Percentiles rank a stretch among this genome's conserved stretches.
Evolutionary conservation across 2,797 vertebrate genomes (phyloP).

Genomic region (Lepidocolaptes lacrymiger): DNA sequence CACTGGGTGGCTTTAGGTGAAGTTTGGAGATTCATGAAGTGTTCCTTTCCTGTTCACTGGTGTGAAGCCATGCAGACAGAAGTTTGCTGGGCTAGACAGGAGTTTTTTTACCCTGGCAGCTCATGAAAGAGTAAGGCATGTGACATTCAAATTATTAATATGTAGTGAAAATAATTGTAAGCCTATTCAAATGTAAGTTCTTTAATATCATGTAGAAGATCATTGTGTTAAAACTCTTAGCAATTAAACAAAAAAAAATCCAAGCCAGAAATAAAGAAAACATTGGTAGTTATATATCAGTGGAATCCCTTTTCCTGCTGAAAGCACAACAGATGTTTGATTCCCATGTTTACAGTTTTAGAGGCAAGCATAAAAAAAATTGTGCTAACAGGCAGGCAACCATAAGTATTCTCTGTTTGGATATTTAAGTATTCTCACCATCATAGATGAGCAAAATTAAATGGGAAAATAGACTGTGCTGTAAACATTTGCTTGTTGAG

Average conservation of each 20-base stretch:
- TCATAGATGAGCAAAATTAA: neutral
- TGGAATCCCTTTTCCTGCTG: neutral
- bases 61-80: constrained; percentile 27
- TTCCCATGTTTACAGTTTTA: constrained; percentile 30
- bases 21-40: neutral
- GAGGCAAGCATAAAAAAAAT: constrained; percentile 15
- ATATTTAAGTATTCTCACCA: constrained; percentile 17
- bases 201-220: neutral
- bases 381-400: constrained; percentile 6
- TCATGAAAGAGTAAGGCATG: constrained; percentile 23
- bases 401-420: constrained; percentile 23
- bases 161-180: constrained; percentile 29
- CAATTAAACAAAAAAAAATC: neutral
- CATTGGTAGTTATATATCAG: neutral
- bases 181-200: constrained; percentile 13
- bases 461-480: neutral
- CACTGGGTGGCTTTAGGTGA: neutral
- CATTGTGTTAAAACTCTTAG: neutral
- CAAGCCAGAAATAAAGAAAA: neutral
- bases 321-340: constrained; percentile 45
- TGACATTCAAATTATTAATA: constrained; percentile 43
- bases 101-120: constrained; percentile 19
- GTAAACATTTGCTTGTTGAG: neutral
- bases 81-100: neutral
- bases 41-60: neutral